Conservation (phyloP, 2,113 vertebrate genomes). For the Daboia siamensis region DNA sequence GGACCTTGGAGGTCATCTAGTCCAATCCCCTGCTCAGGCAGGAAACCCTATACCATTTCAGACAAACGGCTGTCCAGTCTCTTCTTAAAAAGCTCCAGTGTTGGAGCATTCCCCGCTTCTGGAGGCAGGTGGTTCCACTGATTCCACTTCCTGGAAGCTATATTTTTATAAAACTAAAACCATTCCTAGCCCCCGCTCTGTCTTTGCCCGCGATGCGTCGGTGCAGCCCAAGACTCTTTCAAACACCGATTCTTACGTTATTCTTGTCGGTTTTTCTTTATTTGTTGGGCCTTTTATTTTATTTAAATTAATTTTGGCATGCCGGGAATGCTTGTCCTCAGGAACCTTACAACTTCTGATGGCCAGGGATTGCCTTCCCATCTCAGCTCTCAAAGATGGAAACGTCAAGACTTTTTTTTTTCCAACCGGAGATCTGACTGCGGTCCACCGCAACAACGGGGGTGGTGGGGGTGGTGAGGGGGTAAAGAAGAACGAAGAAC, state of each 20-base stretch:
- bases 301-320: slow-evolving; percentile 64
- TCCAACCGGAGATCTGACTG: slow-evolving; percentile 61
- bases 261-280: not conserved
- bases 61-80: too few relatives aligned
- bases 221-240: slow-evolving; percentile 50
- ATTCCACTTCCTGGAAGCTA: too few relatives aligned
- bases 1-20: too few relatives aligned
- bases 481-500: not conserved
- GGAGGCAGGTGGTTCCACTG: too few relatives aligned
- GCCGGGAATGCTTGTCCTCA: slow-evolving; percentile 63
- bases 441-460: slow-evolving; percentile 36
- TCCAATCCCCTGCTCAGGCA: too few relatives aligned
- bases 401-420: slow-evolving; percentile 47
- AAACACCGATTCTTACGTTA: slow-evolving; percentile 29
- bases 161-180: not conserved
- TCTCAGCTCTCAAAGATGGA: slow-evolving; percentile 63
- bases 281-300: slow-evolving; percentile 6
- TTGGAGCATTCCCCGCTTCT: too few relatives aligned
- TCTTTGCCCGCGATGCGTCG: not conserved
- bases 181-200: not conserved
- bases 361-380: slow-evolving; percentile 66
- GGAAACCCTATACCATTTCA: too few relatives aligned
- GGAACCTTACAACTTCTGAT: slow-evolving; percentile 63
- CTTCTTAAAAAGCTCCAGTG: too few relatives aligned
- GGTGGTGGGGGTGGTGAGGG: slow-evolving; percentile 35